Conservation (phyloP, 1,140 invertebrate genomes). For the Leptoteleia sp. region DNA sequence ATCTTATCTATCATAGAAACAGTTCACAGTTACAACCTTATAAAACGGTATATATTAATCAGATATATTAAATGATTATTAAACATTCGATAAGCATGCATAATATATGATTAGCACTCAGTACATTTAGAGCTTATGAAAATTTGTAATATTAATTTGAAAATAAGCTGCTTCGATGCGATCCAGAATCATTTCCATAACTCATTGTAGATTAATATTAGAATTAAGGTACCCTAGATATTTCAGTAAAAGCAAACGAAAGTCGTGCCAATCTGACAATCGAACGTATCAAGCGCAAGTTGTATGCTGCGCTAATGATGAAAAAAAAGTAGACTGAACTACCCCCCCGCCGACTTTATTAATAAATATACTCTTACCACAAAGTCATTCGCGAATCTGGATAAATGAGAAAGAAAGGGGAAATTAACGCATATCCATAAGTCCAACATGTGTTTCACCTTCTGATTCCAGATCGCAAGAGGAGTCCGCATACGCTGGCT, state of each 20-base stretch:
- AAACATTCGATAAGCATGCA: conserved; percentile 51
- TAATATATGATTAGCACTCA: conserved; percentile 49
- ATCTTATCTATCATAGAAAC: conserved; percentile 31
- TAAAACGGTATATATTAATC: conserved; percentile 31
- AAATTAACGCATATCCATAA: conserved; percentile 62
- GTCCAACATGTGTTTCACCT: conserved; percentile 79
- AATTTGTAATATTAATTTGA: conserved; percentile 53
- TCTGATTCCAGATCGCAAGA: conserved; percentile 90
- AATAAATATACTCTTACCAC: conserved; percentile 17
- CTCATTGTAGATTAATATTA: conserved; percentile 40
- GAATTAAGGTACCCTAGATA: conserved; percentile 20
- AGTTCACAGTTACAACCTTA: conserved; percentile 40
- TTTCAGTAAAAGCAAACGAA: conserved; percentile 14
- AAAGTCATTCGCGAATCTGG: conserved; percentile 56
- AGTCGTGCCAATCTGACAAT: conserved; percentile 13
- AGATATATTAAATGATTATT: conserved; percentile 35
- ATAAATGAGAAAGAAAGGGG: conserved; percentile 31
- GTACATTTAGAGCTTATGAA: conserved; percentile 49
- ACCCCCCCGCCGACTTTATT: neutral
- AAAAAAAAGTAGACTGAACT: conserved; percentile 27
- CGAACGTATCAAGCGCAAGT: conserved; percentile 35
- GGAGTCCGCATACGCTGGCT: conserved; percentile 95
- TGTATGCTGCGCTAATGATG: conserved; percentile 31
- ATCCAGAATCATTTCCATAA: conserved; percentile 73
- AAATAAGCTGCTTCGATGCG: conserved; percentile 70